phyloP scores from a whole-genome alignment of 2,113 vertebrate species.

The Microtus richardsoni region DNA sequence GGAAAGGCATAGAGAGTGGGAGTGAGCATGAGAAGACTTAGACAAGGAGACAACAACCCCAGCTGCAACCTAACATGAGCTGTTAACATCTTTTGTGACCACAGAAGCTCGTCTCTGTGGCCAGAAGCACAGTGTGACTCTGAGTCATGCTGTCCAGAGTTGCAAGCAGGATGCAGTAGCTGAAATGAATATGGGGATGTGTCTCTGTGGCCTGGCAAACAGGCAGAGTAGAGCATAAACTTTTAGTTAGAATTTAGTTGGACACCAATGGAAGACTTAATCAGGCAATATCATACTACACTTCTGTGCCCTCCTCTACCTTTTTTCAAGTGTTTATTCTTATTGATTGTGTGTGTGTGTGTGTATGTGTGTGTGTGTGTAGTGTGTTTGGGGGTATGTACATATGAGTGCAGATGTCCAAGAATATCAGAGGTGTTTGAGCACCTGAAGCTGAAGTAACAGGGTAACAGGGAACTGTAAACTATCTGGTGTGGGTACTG shows the following conservation, averaged over 20 bases:
- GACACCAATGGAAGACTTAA: not conserved
- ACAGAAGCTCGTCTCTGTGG: constrained; percentile 35
- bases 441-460: not conserved
- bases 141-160: not conserved
- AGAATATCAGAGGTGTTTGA: not conserved
- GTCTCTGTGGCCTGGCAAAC: not conserved
- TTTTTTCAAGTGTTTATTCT: not conserved
- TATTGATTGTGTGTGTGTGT: not conserved
- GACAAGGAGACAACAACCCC: not conserved
- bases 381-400: no score
- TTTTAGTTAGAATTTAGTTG: not conserved
- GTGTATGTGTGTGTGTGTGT: not conserved
- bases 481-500: not conserved
- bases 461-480: not conserved
- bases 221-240: not conserved
- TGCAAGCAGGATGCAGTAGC: not conserved
- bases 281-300: not conserved
- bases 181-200: not conserved
- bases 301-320: not conserved
- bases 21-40: not conserved
- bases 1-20: not conserved
- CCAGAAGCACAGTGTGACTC: not conserved
- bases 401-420: not conserved
- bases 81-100: constrained; percentile 30
- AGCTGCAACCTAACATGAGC: not conserved